Evolutionary conservation across 2,888 invertebrate genomes (phyloP).

Genomic region (Eledona agricola): DNA sequence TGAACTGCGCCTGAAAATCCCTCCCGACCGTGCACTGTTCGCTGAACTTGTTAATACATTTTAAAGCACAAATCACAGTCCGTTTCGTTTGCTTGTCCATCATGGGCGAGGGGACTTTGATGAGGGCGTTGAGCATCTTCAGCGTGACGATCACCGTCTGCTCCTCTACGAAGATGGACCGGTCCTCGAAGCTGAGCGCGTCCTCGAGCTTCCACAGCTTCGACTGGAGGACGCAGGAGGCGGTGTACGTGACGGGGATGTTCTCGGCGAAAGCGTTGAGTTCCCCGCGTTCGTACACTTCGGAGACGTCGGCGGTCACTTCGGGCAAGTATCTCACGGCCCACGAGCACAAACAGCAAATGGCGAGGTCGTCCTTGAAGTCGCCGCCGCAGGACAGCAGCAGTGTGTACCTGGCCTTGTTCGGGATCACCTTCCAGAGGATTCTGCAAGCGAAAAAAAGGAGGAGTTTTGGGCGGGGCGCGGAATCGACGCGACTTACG

Average conservation of each 20-base stretch:
- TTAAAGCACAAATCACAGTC: constrained; percentile 51
- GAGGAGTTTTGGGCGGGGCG: too few species aligned
- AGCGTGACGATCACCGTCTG: constrained; percentile 53
- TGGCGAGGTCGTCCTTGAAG: constrained; percentile 40
- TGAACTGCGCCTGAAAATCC: constrained; percentile 18
- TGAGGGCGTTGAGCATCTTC: constrained; percentile 48
- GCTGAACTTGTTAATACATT: constrained; percentile 47
- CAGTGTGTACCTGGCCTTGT: constrained; percentile 54
- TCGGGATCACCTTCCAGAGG: constrained; percentile 51
- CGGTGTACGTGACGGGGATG: constrained; percentile 17
- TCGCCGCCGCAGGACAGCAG: constrained; percentile 34
- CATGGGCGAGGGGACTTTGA: constrained; percentile 48
- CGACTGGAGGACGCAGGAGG: constrained; percentile 3
- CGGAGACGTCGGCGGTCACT: constrained; percentile 42
- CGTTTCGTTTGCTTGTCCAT: constrained; percentile 49
- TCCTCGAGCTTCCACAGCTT: constrained; percentile 35
- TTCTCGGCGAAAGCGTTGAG: constrained; percentile 69
- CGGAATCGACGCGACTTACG: too few species aligned
- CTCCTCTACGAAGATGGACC: constrained; percentile 55
- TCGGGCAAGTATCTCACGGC: constrained; percentile 50
- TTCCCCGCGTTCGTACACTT: constrained; percentile 72
- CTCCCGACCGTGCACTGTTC: constrained; percentile 37
- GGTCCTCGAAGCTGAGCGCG: constrained; percentile 51
- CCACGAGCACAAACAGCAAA: constrained; percentile 54
- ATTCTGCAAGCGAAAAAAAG: too few species aligned